These are phyloP conservation scores for Castor canadensis DNA, from an alignment of 2,113 vertebrate genomes.

Conservation along the genomic window DNA sequence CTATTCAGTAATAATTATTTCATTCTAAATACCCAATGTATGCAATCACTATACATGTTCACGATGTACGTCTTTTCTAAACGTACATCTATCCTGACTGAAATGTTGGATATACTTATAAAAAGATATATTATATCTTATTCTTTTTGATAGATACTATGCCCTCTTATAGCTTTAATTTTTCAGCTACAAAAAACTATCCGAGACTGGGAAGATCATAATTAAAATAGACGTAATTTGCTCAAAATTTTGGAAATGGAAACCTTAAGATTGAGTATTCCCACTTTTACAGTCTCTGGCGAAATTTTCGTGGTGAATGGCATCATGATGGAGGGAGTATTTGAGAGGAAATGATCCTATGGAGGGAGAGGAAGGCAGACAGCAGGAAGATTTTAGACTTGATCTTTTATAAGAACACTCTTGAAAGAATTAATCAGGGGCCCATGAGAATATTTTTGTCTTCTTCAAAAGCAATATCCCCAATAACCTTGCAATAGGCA, in stretches of 20 bases:
- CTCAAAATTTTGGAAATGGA: background rate
- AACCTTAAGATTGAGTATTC: background rate
- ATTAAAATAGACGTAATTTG: background rate
- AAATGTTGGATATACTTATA: background rate
- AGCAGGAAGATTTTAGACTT: background rate
- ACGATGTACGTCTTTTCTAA: background rate
- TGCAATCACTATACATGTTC: background rate
- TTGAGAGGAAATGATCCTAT: background rate
- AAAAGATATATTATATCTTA: background rate
- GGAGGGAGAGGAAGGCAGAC: background rate
- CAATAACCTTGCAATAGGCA: background rate
- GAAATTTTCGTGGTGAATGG: background rate
- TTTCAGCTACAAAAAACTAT: background rate
- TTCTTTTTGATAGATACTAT: background rate
- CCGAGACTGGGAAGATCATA: background rate
- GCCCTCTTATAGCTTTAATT: no score
- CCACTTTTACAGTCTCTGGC: background rate
- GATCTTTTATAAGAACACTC: background rate
- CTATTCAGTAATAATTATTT: background rate
- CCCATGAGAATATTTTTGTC: background rate
- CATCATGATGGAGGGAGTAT: background rate
- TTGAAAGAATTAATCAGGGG: background rate
- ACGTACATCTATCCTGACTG: background rate
- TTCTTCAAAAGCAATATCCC: background rate
- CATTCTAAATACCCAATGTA: background rate